A percentile compares a stretch with the other conserved stretches of the same genome.
phyloP scores from a whole-genome alignment of 2,888 invertebrate species.

The Sinohyriopsis cumingii region DNA sequence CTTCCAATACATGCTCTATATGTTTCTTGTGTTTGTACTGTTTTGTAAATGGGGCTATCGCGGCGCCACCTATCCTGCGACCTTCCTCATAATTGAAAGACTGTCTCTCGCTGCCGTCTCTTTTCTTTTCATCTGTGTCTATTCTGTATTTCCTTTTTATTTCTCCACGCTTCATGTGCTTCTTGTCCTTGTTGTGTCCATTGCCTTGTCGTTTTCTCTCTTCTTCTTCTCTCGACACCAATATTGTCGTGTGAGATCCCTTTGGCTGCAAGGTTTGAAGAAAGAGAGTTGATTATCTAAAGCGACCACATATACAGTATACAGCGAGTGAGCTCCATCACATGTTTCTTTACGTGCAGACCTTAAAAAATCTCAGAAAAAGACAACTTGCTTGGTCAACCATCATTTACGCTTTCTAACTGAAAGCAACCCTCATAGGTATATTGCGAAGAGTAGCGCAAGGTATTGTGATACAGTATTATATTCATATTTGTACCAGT shows the following conservation, averaged over 20 bases:
- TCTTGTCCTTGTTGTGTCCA: slow-evolving; percentile 12
- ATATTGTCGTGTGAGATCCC: slow-evolving; percentile 33
- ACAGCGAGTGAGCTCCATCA: too few relatives aligned
- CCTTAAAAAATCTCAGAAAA: background rate
- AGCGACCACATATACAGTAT: too few relatives aligned
- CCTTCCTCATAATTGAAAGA: slow-evolving; percentile 13
- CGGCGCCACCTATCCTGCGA: slow-evolving; percentile 1
- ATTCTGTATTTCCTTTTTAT: slow-evolving; percentile 8
- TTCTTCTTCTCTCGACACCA: slow-evolving; percentile 39
- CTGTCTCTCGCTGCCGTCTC: slow-evolving; percentile 2
- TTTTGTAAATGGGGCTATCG: slow-evolving; percentile 34
- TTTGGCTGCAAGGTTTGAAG: slow-evolving; percentile 20
- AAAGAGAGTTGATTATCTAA: background rate
- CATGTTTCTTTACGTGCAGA: too few relatives aligned
- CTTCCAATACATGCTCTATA: slow-evolving; percentile 43
- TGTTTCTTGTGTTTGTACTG: slow-evolving; percentile 46
- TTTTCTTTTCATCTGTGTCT: slow-evolving; percentile 6
- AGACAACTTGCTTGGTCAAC: background rate
- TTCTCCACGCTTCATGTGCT: slow-evolving; percentile 25
- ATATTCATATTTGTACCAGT: too few relatives aligned
- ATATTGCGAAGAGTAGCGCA: too few relatives aligned
- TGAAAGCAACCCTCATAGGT: too few relatives aligned
- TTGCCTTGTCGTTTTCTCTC: slow-evolving; percentile 25
- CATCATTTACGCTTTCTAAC: too few relatives aligned
- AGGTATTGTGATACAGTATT: too few relatives aligned